phyloP scores from a whole-genome alignment of 2,113 vertebrate genomes.

The Rostratula benghalensis region DNA sequence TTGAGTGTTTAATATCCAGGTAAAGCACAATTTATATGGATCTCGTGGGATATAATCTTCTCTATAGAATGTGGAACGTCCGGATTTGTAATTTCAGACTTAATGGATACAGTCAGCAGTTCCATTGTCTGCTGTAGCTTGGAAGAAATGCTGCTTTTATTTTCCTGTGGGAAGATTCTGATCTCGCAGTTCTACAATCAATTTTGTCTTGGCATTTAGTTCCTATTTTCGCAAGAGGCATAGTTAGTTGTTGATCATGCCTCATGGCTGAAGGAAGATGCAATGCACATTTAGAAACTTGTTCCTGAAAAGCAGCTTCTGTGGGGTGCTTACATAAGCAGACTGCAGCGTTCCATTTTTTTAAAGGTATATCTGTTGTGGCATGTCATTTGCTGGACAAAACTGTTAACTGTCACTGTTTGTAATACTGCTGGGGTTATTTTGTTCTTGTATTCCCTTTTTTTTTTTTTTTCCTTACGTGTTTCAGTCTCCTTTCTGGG shows the following conservation, averaged over 20 bases:
- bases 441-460: not conserved
- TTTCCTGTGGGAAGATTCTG: not conserved
- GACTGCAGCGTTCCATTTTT: not conserved
- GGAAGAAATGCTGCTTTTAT: not conserved
- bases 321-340: not conserved
- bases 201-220: not conserved
- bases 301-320: not conserved
- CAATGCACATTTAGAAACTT: not conserved
- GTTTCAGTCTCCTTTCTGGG: not conserved
- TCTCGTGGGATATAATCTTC: not conserved
- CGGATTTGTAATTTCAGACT: not conserved
- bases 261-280: not conserved
- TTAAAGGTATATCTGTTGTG: not conserved
- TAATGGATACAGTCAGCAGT: not conserved
- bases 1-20: not conserved
- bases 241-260: not conserved
- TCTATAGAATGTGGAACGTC: not conserved
- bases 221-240: not conserved
- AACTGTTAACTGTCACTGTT: not conserved
- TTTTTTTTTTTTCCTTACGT: not conserved
- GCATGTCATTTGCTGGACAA: not conserved
- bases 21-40: not conserved
- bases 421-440: not conserved
- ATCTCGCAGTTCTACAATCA: not conserved
- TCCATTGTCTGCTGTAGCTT: not conserved